Evolutionary conservation across 1,140 invertebrate species (phyloP), one percentile per base, ranked within the genome.

Genomic region (Scaptomyza pallida): DNA sequence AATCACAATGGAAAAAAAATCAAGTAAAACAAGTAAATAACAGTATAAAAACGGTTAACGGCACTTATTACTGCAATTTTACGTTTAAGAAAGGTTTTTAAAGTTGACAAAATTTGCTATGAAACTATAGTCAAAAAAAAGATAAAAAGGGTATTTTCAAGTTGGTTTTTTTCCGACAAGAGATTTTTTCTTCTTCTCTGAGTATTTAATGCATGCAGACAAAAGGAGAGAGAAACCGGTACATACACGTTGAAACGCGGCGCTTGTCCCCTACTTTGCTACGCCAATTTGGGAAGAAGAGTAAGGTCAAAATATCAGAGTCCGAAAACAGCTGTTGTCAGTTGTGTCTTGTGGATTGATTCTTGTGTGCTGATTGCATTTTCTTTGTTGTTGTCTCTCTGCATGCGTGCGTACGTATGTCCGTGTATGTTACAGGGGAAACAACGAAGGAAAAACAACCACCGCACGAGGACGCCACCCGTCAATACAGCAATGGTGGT

Each of bases 371-470:
- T 60, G 69, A 60, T 72, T 72, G 64, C 63, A 68, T 60, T 60
- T 71, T 47, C 40, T 35, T 37, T 72, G 68, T 72, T 68, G 57
- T 51, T 81, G 43, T 44, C 48, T 44, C 35, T 26, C 57, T 44
- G 57, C 52, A 10, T 55, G 54, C 44, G 15, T 43, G 62, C 43
- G 61, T 56, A 16, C 75, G 43, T 23, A 33, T 60, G 40, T 50
- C 56, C 23, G 56, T 60, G 15, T 52, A 55, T 52, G 47, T 48
- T 12, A 43, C 40, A 16, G 33, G 48, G 59, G 40, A 76, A 77
- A 85, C 86, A 85, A 86, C 80, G 80, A 86, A 76, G 72, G 64
- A 71, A 77, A 81, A 65, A 60, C 63, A 67, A 60, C 63, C 62
- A 63, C 37, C 50, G 43, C 26, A 30, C 5, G 26, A 5, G 26